These are phyloP conservation scores for Urocynchramus pylzowi DNA, from an alignment of 2,113 vertebrate species.

Conservation along the genomic window DNA sequence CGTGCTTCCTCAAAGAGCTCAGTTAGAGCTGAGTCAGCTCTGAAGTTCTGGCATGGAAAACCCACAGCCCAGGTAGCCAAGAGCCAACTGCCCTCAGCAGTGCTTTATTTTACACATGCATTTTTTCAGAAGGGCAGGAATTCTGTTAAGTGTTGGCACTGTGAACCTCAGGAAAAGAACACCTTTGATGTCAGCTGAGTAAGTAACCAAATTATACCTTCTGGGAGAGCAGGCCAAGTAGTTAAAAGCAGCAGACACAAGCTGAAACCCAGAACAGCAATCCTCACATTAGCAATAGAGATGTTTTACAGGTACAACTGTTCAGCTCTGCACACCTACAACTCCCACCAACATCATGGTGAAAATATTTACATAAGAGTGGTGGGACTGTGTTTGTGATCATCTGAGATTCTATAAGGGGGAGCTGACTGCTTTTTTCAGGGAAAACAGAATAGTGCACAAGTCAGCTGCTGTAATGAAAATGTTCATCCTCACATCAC, in stretches of 20 bases:
- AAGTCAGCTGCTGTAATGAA: background rate
- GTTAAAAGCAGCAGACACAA: background rate
- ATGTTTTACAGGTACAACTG: background rate
- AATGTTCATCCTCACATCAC: background rate
- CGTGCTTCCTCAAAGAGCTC: background rate
- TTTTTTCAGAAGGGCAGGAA: background rate
- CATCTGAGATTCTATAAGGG: background rate
- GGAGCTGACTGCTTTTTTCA: background rate
- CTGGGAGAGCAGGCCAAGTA: background rate
- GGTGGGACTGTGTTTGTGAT: background rate
- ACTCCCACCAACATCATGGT: rapidly evolving
- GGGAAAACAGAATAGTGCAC: background rate
- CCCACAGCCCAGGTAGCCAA: background rate
- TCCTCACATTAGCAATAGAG: background rate
- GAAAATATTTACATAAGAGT: background rate
- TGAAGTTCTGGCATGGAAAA: background rate
- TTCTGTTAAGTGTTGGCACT: background rate
- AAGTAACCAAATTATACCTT: background rate
- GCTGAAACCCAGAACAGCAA: background rate
- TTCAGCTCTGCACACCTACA: background rate
- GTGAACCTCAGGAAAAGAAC: background rate
- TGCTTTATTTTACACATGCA: background rate
- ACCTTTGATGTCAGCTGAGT: slow-evolving; percentile 8
- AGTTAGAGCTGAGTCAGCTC: background rate
- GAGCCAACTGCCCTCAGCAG: background rate